Evolutionary conservation across 2,113 vertebrate species (phyloP), one percentile per base, ranked within the genome.

Genomic region (Opisthocomus hoazin): DNA sequence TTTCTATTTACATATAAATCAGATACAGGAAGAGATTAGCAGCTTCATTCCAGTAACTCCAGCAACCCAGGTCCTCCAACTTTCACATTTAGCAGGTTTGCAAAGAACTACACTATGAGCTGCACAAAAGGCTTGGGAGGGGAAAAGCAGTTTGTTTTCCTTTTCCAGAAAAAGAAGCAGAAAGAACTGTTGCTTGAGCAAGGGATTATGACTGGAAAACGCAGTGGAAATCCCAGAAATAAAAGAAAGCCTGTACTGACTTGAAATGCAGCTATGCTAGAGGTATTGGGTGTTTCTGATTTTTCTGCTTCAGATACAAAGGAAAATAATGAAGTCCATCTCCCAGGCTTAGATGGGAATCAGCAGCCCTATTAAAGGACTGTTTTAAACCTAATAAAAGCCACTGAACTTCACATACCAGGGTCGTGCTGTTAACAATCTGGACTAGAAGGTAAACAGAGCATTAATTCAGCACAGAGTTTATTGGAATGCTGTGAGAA

Each of bases 11-110:
- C 86, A 45, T 88, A 90, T 91, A 90, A 94, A 85, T 91, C 86
- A 83, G 93, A 77, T 94, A 81, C 90, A 96, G 96, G 92, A 96
- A 96, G 66, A 97, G 74, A 97, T 92, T 96, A 97, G 80, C 61
- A 96, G 46, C 30, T 70, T 87, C 51, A 91, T 91, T 96, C 95
- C 90, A 96, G 61, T 90, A 92, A 89, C 6, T 87, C 45, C 46
- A 89, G 82, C 11, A 93, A 46, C 77, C 43, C 70, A 92, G 56
- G 76, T 81, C 63, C 82, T 95, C 37, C 36, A 7, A 76, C 69
- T 56, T 30, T 91, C 77, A 84, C 41, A 46, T 91, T 86, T 92
- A 69, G 58, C 36, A 50, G 9, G 54, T 94, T 66, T 91, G 46
- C 27, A 54, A 89, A 89, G 85, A 75, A 82, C 10, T 78, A 36